Base-by-base conservation (phyloP, 2,797 vertebrate genomes). In the Knipowitschia caucasica region DNA sequence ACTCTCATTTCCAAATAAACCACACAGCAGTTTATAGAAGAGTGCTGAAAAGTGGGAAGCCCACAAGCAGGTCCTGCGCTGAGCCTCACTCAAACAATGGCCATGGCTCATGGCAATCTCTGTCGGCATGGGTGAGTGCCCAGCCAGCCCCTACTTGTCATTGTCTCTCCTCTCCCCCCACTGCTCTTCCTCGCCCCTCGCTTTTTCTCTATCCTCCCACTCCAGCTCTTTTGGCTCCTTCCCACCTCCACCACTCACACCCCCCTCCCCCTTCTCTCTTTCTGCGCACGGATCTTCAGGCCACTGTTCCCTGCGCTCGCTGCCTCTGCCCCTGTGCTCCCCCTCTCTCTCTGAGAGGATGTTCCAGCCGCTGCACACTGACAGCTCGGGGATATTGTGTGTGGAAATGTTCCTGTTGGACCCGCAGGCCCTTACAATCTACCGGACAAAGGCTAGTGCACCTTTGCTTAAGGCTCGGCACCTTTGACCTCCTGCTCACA, bases 381-480 rank as follows among this genome's bases (percentile, higher is more conserved):
- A 89, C 87, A 89, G 87, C 87, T 89, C 79, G 56, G 87, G 87
- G 87, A 89, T 89, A 89, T 88, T 86, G 86, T 89, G 87, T 88
- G 87, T 89, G 87, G 87, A 89, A 89, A 89, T 88, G 87, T 89
- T 89, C 86, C 85, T 89, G 86, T 87, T 88, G 86, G 87, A 87
- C 83, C 86, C 75, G 74, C 84, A 86, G 84, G 87, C 86, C 87
- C 82, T 86, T 88, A 87, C 86, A 88, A 89, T 88, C 86, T 89
- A 84, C 81, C 46, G 85, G 86, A 89, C 87, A 89, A 88, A 89
- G 87, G 87, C 80, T 85, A 87, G 85, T 70, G 82, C 81, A 88
- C 87, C 87, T 89, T 89, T 86, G 87, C 87, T 88, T 87, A 88
- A 88, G 83, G 86, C 85, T 83, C 17, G 66, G 53, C 82, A 87